phyloP scores from a whole-genome alignment of 1,140 invertebrate genomes.

The Drosophila murphyi region DNA sequence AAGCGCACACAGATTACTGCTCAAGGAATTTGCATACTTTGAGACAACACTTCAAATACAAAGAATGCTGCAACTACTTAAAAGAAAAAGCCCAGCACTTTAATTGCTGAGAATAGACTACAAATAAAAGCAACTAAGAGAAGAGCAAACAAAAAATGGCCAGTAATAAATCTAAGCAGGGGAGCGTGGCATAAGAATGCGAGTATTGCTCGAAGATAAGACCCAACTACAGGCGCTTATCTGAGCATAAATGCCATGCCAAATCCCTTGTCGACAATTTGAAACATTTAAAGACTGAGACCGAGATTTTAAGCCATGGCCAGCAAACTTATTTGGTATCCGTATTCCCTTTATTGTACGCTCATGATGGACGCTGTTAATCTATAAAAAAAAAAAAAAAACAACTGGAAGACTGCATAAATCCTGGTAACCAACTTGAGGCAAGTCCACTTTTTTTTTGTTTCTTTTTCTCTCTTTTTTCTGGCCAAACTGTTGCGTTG shows the following conservation, averaged over 20 bases:
- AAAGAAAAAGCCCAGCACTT: conserved; percentile 38
- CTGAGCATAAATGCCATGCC: conserved; percentile 72
- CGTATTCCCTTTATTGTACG: conserved; percentile 60
- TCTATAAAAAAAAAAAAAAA: conserved; percentile 59
- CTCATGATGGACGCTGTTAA: conserved; percentile 71
- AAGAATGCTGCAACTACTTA: conserved; percentile 37
- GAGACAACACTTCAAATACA: conserved; percentile 25
- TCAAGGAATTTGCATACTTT: conserved; percentile 77
- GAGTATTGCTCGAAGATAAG: conserved; percentile 73
- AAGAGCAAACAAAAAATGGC: conserved; percentile 40
- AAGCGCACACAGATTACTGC: conserved; percentile 53
- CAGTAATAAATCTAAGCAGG: conserved; percentile 56
- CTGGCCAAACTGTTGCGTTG: conserved; percentile 63
- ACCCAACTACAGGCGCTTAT: conserved; percentile 74
- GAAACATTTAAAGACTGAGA: conserved; percentile 77
- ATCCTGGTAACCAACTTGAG: conserved; percentile 29
- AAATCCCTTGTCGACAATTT: conserved; percentile 81
- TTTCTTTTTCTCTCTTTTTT: no score
- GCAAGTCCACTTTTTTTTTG: conserved; percentile 4
- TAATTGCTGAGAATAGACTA: conserved; percentile 52
- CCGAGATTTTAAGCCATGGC: conserved; percentile 49
- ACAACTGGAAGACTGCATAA: background rate
- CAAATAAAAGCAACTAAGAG: background rate
- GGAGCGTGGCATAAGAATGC: conserved; percentile 45
- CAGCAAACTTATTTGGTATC: conserved; percentile 4